phyloP scores from a whole-genome alignment of 2,113 vertebrate genomes.

The Collichthys lucidus region DNA sequence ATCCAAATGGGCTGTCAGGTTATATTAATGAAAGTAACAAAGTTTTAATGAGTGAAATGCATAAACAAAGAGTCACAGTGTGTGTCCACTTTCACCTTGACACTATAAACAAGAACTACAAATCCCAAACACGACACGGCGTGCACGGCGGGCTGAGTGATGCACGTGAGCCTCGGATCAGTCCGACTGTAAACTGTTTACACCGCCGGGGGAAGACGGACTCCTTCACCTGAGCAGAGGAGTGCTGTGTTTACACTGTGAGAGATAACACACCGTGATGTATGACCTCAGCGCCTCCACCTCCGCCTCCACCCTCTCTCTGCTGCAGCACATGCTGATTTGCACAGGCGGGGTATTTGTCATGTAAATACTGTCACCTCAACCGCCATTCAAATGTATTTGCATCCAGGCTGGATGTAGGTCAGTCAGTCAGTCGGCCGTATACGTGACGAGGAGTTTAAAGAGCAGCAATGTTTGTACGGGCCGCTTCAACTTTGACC shows the following conservation, averaged over 20 bases:
- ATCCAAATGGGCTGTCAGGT: too few species aligned
- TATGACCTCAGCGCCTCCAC: rapidly evolving
- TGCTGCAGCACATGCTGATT: background rate
- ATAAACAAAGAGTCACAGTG: background rate
- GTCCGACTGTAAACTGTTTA: slow-evolving; percentile 23
- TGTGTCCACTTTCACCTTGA: background rate
- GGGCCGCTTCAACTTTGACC: background rate
- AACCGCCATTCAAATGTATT: slow-evolving; percentile 66
- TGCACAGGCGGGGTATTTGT: slow-evolving; percentile 44
- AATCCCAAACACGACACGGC: slow-evolving; percentile 14
- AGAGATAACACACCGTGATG: slow-evolving; percentile 3
- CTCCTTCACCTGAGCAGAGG: slow-evolving; percentile 16
- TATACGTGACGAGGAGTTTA: background rate
- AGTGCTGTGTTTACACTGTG: slow-evolving; percentile 21
- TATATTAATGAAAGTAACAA: too few species aligned
- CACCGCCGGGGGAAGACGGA: rapidly evolving
- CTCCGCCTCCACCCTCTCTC: background rate
- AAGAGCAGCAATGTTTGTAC: background rate
- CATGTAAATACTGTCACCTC: slow-evolving; percentile 57
- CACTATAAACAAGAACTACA: background rate
- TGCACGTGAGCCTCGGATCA: background rate
- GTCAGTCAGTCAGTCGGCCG: slow-evolving; percentile 60
- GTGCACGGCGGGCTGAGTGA: background rate
- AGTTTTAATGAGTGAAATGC: too few species aligned
- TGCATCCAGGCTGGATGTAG: slow-evolving; percentile 38